phyloP scores from a whole-genome alignment of 2,888 invertebrate species.

The Pollenia griseotomentosa region DNA sequence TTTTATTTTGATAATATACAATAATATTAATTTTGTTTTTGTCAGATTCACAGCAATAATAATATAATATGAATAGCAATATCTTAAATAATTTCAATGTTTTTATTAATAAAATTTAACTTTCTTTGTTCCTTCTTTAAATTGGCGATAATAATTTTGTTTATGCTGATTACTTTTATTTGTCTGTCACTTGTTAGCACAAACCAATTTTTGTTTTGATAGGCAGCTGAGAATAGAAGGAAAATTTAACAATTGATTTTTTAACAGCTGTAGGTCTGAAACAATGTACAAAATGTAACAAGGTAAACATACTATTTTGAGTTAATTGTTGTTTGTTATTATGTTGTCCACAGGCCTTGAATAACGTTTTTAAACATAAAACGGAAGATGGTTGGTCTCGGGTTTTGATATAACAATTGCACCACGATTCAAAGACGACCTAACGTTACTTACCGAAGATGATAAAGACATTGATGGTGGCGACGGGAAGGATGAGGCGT shows the following conservation, averaged over 20 bases:
- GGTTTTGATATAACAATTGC: conserved; percentile 58
- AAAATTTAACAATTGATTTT: conserved; percentile 3
- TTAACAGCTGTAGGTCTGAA: conserved; percentile 14
- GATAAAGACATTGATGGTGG: conserved; percentile 25
- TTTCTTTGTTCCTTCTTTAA: conserved; percentile 40
- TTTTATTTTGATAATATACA: conserved; percentile 66
- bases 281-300: conserved; percentile 5
- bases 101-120: conserved; percentile 16
- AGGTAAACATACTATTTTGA: conserved; percentile 30
- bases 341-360: conserved; percentile 27
- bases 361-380: conserved; percentile 66
- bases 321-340: neutral
- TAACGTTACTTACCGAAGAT: conserved; percentile 7
- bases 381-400: conserved; percentile 67
- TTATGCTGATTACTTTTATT: conserved; percentile 7
- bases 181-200: conserved; percentile 6
- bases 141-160: conserved; percentile 11
- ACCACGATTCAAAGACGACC: conserved; percentile 55
- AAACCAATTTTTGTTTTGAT: neutral
- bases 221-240: conserved; percentile 21
- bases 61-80: conserved; percentile 65
- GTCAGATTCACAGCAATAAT: conserved; percentile 73
- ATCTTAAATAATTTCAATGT: conserved; percentile 60
- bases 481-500: conserved; percentile 21
- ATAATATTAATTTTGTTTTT: conserved; percentile 64